These are phyloP conservation scores for Heterocephalus glaber DNA, from an alignment of 2,113 vertebrate genomes.

Conservation along the genomic window DNA sequence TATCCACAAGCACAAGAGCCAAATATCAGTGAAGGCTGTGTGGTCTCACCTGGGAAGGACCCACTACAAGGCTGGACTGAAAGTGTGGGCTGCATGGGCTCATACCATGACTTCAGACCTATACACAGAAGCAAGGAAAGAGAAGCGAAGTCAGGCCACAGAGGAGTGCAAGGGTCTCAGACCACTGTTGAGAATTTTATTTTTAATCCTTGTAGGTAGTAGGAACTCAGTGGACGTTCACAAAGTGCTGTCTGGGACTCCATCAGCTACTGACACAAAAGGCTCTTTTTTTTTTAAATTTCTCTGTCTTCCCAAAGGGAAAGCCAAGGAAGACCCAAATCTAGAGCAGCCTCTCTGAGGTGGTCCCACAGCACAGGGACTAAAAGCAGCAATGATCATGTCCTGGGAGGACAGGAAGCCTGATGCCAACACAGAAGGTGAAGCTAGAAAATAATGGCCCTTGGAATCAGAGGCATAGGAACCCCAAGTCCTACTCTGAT, in stretches of 20 bases:
- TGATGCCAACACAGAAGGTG: background rate
- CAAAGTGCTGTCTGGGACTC: background rate
- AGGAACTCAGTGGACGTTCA: background rate
- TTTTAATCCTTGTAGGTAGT: background rate
- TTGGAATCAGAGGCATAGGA: background rate
- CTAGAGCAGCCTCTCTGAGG: background rate
- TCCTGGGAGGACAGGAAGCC: background rate
- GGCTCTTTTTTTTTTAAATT: background rate
- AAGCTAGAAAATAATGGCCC: background rate
- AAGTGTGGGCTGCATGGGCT: background rate
- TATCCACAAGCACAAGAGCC: background rate
- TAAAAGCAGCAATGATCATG: background rate
- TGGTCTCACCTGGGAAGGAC: background rate
- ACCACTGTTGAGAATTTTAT: background rate
- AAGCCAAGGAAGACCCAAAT: background rate
- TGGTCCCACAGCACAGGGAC: no score
- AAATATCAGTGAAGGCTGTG: background rate
- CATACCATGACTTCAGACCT: background rate
- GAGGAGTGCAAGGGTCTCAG: rapidly evolving
- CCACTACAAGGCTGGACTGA: background rate
- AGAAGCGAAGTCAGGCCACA: background rate
- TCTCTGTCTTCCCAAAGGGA: background rate
- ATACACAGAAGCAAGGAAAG: background rate
- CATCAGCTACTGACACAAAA: background rate
- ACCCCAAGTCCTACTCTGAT: background rate